Percentiles rank a stretch among this genome's conserved stretches.
Evolutionary conservation across 2,113 vertebrate species (phyloP).

Genomic region (Zosterops hypoxanthus): DNA sequence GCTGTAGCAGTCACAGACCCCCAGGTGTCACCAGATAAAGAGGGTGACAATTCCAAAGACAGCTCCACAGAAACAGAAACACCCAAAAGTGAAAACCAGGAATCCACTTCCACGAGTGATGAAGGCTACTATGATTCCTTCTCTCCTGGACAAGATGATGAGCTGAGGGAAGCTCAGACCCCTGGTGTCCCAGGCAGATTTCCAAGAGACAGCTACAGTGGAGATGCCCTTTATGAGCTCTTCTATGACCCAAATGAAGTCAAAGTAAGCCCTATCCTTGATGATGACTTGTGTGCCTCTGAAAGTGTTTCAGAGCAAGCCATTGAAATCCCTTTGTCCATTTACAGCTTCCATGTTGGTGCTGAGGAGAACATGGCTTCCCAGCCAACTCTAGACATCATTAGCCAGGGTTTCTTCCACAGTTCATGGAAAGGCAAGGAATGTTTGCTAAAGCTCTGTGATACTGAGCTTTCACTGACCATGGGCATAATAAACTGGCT

Average conservation of each 20-base stretch:
- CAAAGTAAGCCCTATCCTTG: slow-evolving; percentile 69
- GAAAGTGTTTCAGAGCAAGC: slow-evolving; percentile 76
- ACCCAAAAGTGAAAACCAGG: slow-evolving; percentile 83
- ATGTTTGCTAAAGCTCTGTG: slow-evolving; percentile 86
- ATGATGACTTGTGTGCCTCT: slow-evolving; percentile 77
- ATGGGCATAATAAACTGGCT: slow-evolving; percentile 89
- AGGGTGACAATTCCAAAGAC: slow-evolving; percentile 69
- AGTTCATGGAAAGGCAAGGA: slow-evolving; percentile 88
- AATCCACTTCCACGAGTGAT: slow-evolving; percentile 84
- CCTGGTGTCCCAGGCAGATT: slow-evolving; percentile 65
- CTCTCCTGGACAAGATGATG: slow-evolving; percentile 81
- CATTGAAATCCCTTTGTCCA: slow-evolving; percentile 80
- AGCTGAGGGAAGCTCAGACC: slow-evolving; percentile 67
- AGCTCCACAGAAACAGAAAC: slow-evolving; percentile 75
- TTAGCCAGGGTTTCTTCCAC: slow-evolving; percentile 80
- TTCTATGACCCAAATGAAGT: slow-evolving; percentile 80
- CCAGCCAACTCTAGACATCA: slow-evolving; percentile 74
- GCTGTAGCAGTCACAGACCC: not conserved
- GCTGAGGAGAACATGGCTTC: slow-evolving; percentile 85
- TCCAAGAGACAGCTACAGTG: slow-evolving; percentile 85
- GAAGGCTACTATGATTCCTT: slow-evolving; percentile 87
- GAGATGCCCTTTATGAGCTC: slow-evolving; percentile 86
- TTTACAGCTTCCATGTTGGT: slow-evolving; percentile 86
- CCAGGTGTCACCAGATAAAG: slow-evolving; percentile 46
- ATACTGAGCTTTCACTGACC: slow-evolving; percentile 84